These are phyloP conservation scores for Pammene fasciana DNA, from an alignment of 2,888 invertebrate genomes.

Conservation along the genomic window DNA sequence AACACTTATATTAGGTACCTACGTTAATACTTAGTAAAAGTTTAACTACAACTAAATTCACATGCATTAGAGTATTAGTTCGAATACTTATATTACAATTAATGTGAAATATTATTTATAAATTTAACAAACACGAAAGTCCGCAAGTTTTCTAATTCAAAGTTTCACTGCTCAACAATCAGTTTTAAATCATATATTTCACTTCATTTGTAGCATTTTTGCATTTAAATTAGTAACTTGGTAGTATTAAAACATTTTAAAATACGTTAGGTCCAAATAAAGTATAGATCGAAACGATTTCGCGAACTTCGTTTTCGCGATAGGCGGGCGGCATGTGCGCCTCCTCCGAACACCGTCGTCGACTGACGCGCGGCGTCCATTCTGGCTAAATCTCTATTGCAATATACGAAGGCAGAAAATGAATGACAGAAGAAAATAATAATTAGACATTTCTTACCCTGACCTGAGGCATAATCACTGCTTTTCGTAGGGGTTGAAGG, in stretches of 20 bases:
- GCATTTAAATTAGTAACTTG: too few species aligned
- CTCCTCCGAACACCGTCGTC: not conserved
- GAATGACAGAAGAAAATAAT: too few species aligned
- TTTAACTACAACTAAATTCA: not conserved
- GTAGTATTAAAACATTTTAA: too few species aligned
- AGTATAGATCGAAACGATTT: not conserved
- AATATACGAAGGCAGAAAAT: too few species aligned
- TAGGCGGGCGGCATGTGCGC: not conserved
- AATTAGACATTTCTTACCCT: too few species aligned
- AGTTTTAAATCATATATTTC: not conserved
- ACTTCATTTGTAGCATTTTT: not conserved
- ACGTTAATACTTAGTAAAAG: not conserved
- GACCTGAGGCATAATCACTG: too few species aligned
- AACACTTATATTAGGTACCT: not conserved
- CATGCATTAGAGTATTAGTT: too few species aligned
- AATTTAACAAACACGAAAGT: not conserved
- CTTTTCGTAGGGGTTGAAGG: too few species aligned
- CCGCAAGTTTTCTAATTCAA: not conserved
- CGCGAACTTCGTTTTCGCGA: not conserved
- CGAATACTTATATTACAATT: too few species aligned
- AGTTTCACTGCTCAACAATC: too few species aligned
- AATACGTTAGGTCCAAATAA: not conserved
- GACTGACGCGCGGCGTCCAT: constrained; percentile 1
- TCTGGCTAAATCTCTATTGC: too few species aligned
- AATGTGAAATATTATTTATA: not conserved